phyloP scores from a whole-genome alignment of 2,888 invertebrate genomes.

The Drosophila leonis region DNA sequence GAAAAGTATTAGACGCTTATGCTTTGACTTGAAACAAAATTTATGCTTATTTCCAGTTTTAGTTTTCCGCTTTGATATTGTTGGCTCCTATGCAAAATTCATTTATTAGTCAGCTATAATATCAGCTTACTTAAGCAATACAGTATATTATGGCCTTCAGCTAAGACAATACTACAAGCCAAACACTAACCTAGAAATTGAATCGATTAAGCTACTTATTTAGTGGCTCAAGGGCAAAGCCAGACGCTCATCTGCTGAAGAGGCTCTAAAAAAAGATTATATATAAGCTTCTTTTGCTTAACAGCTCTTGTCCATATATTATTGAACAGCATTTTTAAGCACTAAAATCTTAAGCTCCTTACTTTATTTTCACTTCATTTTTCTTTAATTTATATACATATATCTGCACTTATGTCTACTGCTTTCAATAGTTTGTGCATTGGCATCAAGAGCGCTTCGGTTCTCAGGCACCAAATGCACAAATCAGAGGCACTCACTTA shows the following conservation, averaged over 20 bases:
- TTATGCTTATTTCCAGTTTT: no score
- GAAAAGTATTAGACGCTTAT: background rate
- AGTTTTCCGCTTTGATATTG: no score
- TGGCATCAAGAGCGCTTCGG: background rate
- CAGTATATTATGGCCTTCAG: background rate
- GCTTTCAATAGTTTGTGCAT: background rate
- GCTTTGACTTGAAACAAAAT: no score
- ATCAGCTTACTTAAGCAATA: background rate
- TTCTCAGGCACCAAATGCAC: conserved; percentile 14
- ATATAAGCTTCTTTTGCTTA: background rate
- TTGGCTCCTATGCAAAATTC: background rate
- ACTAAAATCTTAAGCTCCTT: background rate
- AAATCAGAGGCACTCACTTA: conserved; percentile 27
- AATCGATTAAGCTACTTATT: background rate
- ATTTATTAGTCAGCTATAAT: background rate
- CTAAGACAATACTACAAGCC: background rate
- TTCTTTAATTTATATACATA: background rate
- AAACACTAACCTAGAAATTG: background rate
- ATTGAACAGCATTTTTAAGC: background rate
- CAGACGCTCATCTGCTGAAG: background rate
- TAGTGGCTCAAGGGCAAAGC: background rate
- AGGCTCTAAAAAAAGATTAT: background rate
- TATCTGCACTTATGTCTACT: background rate
- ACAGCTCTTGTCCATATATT: background rate
- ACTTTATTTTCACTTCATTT: background rate